Percentiles rank a stretch among this genome's conserved stretches.
phyloP scores from a whole-genome alignment of 2,888 invertebrate genomes.

The Macrophya alboannulata region DNA sequence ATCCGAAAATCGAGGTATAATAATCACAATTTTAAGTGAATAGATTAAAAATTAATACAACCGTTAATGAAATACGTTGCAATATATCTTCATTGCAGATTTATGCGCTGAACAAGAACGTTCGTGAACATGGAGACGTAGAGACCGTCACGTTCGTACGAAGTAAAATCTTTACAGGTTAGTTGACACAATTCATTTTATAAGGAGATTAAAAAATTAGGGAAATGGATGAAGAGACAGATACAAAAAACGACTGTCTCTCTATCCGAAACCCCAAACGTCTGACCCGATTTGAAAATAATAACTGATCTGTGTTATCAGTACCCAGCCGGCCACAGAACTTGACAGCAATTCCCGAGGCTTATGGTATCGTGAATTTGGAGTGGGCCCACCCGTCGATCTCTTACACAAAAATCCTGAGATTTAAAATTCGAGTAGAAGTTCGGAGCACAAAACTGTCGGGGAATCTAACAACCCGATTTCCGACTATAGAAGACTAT shows the following conservation, averaged over 20 bases:
- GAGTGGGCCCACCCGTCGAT: neutral
- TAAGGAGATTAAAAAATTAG: neutral
- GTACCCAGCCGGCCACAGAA: neutral
- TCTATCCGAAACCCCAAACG: neutral
- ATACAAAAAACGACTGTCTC: neutral
- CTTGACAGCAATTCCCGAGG: neutral
- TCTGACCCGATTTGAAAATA: neutral
- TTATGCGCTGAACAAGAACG: neutral
- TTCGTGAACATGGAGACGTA: neutral
- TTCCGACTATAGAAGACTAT: neutral
- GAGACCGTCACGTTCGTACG: neutral
- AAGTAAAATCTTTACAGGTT: neutral
- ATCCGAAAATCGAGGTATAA: neutral
- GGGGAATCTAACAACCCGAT: neutral
- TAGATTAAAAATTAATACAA: neutral
- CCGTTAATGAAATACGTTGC: neutral
- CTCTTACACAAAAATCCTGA: neutral
- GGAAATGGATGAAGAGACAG: neutral
- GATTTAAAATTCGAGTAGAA: neutral
- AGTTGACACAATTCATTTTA: neutral
- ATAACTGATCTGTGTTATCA: neutral
- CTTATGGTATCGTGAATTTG: neutral
- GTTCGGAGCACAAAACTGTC: neutral
- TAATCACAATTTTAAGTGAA: neutral
- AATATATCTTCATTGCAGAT: neutral